A percentile compares a stretch with the other conserved stretches of the same genome.
These are phyloP conservation scores for Atta colombica DNA, from an alignment of 1,140 invertebrate genomes.

Conservation along the genomic window DNA sequence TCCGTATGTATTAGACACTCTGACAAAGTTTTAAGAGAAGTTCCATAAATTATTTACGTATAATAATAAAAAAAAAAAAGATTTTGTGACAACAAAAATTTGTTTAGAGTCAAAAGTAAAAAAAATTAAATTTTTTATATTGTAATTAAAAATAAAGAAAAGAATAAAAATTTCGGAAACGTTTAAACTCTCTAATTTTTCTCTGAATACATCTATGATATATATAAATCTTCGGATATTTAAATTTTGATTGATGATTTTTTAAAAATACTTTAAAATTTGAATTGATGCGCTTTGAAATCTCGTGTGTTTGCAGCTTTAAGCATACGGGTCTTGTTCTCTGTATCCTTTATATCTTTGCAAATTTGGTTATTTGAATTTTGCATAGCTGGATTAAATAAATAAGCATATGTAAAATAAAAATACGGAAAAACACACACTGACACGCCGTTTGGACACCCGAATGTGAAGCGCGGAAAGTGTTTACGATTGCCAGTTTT, in stretches of 20 bases:
- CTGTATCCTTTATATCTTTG: not conserved
- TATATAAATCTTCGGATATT: too few species aligned
- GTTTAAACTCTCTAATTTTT: too few species aligned
- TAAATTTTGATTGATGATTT: not conserved
- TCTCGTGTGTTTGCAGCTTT: not conserved
- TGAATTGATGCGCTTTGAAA: not conserved
- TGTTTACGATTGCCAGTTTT: constrained; percentile 48
- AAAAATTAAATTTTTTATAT: too few species aligned
- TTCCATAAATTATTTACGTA: too few species aligned
- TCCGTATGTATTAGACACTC: too few species aligned
- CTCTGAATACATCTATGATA: not conserved
- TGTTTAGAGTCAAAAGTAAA: too few species aligned
- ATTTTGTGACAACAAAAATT: too few species aligned
- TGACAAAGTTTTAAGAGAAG: too few species aligned
- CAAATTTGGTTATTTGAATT: not conserved
- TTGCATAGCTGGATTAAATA: constrained; percentile 18
- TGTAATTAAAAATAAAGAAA: too few species aligned
- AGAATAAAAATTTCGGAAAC: too few species aligned
- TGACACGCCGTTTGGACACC: not conserved
- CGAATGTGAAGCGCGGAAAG: not conserved
- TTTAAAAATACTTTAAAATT: not conserved
- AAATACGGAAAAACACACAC: not conserved
- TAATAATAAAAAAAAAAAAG: too few species aligned
- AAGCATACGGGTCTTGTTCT: not conserved
- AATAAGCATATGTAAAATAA: constrained; percentile 38